Evolutionary conservation across 2,797 vertebrate genomes (phyloP), one percentile per base, ranked within the genome.

Genomic region (Echeneis naucrates): DNA sequence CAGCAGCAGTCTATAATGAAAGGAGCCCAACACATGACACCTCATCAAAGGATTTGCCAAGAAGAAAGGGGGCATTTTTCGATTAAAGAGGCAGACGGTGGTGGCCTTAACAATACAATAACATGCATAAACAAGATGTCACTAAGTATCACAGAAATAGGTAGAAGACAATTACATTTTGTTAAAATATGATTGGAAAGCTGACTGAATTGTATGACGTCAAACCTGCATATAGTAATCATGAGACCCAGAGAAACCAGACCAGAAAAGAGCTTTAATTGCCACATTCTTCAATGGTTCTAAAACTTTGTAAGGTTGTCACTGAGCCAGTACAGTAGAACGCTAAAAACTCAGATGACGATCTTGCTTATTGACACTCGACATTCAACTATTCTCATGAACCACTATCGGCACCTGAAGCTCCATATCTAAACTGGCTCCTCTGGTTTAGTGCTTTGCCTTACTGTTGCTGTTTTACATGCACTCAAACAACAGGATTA

Each of bases 401-500:
- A 71, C 5, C 47, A 33, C 5, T 24, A 27, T 2, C 38, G 4
- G 4, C 35, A 13, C 27, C 21, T 38, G 30, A 5, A 16, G 48
- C 14, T 6, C 23, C 23, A 26, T 21, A 2, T 26, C 8, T 54
- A 16, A 54, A 65, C 66, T 26, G 16, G 23, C 14, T 12, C 23
- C 13, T 70, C 71, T 62, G 17, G 50, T 72, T 48, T 53, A 24
- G 14, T 44, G 51, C 48, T 17, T 26, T 16, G 16, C 21, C 23
- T 47, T 27, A 17, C 48, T 19, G 7, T 35, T 13, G 48, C 3
- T 16, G 32, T 61, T 62, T 51, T 23, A 57, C 59, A 63, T 50
- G 47, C 42, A 55, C 53, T 26, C 58, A 16, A 54, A 35, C 24
- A 70, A 74, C 4, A 61, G 72, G 58, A 83, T 82, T 83, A 82